Base-by-base conservation (phyloP, 2,888 invertebrate genomes). In the Scaptomyza tumidula region DNA sequence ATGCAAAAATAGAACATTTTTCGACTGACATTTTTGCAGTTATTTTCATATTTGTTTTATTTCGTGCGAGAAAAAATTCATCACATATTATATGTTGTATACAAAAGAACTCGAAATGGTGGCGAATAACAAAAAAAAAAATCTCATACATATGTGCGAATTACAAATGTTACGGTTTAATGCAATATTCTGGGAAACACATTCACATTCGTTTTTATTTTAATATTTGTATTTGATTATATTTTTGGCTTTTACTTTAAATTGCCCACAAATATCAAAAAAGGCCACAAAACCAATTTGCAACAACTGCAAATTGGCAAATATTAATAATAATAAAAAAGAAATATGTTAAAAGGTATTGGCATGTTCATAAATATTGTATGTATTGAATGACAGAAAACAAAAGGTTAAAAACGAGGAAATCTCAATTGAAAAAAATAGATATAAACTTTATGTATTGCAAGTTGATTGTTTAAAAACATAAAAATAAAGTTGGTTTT, bases 31-130 rank as follows among this genome's bases (percentile, higher is more conserved):
- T n/a, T n/a, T 71, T 55, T 41, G 29, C 52, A 33, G 33, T 43
- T n/a, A 24, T 58, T 58, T 33, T 43, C 33, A 53, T 66, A n/a
- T 44, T 50, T 13, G 44, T 29, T 48, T 48, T 33, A 13, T 27
- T 24, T 27, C 13, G 10, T 10, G n/a, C 2, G 7, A 35, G 45
- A 37, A 59, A 43, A 43, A 41, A 57, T 33, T n/a, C 27, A 11
- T 13, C 10, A 16, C 45, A 67, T 68, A 78, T 74, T 74, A n/a
- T n/a, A n/a, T n/a, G n/a, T n/a, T 72, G 60, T 77, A 68, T 85
- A 71, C 53, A 58, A 68, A 78, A 78, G 62, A 65, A 60, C 19
- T 35, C n/a, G 35, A 55, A 44, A 31, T 64, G 9, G n/a, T 6
- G n/a, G 37, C n/a, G 6, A n/a, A n/a, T n/a, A n/a, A 31, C 31